Evolutionary conservation across 92 coral and sea anemone species (phyloP).

Genomic region (Bergia puertoricense): DNA sequence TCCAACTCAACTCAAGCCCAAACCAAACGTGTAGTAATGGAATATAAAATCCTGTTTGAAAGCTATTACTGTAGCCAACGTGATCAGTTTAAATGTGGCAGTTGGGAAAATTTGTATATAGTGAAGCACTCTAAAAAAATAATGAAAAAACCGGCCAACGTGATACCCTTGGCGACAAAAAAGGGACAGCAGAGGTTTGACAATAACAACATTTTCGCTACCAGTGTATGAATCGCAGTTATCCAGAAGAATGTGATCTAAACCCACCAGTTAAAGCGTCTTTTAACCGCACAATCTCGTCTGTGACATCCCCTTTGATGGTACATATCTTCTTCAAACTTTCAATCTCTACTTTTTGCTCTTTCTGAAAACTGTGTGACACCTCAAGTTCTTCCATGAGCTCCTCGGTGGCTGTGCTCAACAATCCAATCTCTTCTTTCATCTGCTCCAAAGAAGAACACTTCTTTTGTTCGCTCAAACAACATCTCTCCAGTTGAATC

Average conservation of each 20-base stretch:
- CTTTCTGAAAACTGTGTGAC: conserved; percentile 85
- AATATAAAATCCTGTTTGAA: no score
- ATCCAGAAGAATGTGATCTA: neutral
- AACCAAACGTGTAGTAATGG: no score
- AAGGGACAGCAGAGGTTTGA: no score
- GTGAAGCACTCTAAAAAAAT: no score
- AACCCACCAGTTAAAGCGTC: conserved; percentile 82
- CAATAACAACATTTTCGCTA: no score
- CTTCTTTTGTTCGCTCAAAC: conserved; percentile 60
- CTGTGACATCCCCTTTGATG: conserved; percentile 77
- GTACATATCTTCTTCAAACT: conserved; percentile 83
- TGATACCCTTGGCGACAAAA: no score
- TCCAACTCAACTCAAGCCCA: no score
- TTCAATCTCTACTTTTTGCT: conserved; percentile 89
- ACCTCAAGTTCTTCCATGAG: conserved; percentile 94
- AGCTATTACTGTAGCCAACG: no score
- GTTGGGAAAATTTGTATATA: no score
- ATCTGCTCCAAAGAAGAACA: conserved; percentile 76
- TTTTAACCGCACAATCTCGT: conserved; percentile 81
- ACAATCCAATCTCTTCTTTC: conserved; percentile 72
- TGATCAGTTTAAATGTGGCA: no score
- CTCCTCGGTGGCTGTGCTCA: conserved; percentile 85
- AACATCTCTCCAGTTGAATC: conserved; percentile 46
- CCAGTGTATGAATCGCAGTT: no score
- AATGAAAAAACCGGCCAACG: no score